Conservation (phyloP, 2,113 vertebrate genomes). For the Climacteris rufus region DNA sequence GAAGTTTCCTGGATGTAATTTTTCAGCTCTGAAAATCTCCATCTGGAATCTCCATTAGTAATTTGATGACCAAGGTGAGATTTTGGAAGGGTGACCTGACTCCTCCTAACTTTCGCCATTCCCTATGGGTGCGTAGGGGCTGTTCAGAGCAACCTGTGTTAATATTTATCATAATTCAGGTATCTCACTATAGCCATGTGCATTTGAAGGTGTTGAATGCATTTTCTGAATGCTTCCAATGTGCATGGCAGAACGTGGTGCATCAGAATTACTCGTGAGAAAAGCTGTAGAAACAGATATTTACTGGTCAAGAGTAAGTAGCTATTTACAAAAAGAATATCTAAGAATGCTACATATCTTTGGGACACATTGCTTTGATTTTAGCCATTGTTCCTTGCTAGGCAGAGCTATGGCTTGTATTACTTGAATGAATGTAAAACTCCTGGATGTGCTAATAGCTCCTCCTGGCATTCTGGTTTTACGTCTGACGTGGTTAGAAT, state of each 20-base stretch:
- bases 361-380: neutral
- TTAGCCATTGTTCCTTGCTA: neutral
- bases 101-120: neutral
- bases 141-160: neutral
- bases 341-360: neutral
- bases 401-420: neutral
- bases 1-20: neutral
- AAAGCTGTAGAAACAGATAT: neutral
- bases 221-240: neutral
- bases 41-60: neutral
- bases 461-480: neutral
- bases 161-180: neutral
- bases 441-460: neutral
- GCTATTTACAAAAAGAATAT: neutral
- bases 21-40: neutral
- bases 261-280: neutral
- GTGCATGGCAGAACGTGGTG: neutral
- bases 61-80: neutral
- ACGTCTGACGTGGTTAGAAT: neutral
- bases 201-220: neutral
- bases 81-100: neutral
- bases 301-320: neutral
- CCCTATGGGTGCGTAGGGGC: rapidly evolving
- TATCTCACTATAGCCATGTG: neutral
- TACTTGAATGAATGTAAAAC: neutral